These are phyloP conservation scores for Pseudomyrmex gracilis DNA, from an alignment of 1,140 invertebrate genomes.

Conservation along the genomic window DNA sequence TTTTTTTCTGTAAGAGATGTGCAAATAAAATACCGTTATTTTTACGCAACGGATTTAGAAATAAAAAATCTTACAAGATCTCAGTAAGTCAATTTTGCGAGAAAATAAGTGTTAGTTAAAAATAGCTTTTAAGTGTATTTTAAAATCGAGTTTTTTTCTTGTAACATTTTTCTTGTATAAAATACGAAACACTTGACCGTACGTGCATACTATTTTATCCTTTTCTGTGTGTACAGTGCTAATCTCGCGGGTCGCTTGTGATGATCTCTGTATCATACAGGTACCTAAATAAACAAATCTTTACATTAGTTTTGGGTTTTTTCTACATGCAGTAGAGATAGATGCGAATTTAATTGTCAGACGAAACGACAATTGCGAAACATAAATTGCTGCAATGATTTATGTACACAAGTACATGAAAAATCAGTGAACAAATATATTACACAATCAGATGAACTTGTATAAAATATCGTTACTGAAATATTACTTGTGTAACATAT, in stretches of 20 bases:
- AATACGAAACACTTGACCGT: conserved; percentile 54
- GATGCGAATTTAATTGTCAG: conserved; percentile 34
- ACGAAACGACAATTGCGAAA: conserved; percentile 13
- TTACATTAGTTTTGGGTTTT: conserved; percentile 68
- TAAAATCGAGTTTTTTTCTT: conserved; percentile 10
- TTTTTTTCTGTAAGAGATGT: neutral
- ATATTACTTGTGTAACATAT: conserved; percentile 26
- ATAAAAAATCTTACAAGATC: neutral
- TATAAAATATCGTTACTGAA: conserved; percentile 1
- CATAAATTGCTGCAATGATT: conserved; percentile 11
- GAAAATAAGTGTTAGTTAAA: neutral
- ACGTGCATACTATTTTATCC: conserved; percentile 68
- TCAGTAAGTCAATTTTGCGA: neutral
- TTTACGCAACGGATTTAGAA: neutral
- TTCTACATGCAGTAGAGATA: conserved; percentile 64
- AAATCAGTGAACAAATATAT: neutral
- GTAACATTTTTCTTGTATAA: conserved; percentile 22
- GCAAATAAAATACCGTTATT: conserved; percentile 4
- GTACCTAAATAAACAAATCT: conserved; percentile 73
- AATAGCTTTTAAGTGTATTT: neutral
- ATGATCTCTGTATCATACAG: conserved; percentile 75
- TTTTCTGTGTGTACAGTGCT: conserved; percentile 75
- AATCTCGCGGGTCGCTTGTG: conserved; percentile 72
- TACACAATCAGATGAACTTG: neutral
- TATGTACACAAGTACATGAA: conserved; percentile 17